Evolutionary conservation across 2,113 vertebrate species (phyloP).

Genomic region (human (Homo sapiens)): DNA sequence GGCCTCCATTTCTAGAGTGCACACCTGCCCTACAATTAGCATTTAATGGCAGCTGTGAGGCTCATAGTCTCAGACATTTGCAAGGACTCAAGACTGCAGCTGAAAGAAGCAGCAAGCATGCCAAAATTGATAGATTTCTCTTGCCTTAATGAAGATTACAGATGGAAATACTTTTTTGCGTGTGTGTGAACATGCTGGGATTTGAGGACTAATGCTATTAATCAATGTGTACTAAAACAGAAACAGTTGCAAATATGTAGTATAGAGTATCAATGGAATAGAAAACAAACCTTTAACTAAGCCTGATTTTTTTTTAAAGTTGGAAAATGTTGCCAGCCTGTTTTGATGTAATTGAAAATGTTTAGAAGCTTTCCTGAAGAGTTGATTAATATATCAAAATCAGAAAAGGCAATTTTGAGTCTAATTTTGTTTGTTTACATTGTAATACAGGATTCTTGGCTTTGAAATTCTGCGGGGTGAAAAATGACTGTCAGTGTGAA

Average conservation of each 20-base stretch:
- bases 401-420: constrained; percentile 56
- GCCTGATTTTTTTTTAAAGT: constrained; percentile 56
- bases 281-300: constrained; percentile 60
- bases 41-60: not conserved
- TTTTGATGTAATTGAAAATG: constrained; percentile 56
- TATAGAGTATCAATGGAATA: constrained; percentile 37
- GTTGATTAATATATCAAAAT: constrained; percentile 72
- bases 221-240: constrained; percentile 71
- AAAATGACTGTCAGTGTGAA: constrained; percentile 83
- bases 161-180: constrained; percentile 44
- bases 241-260: constrained; percentile 70
- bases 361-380: constrained; percentile 67
- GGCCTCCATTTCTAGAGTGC: not conserved
- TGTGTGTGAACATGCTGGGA: constrained; percentile 38
- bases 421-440: constrained; percentile 76
- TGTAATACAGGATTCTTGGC: constrained; percentile 78
- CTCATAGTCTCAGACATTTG: not conserved
- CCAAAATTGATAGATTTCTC: constrained; percentile 48
- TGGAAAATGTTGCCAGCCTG: constrained; percentile 53
- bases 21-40: not conserved
- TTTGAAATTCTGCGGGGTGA: constrained; percentile 81
- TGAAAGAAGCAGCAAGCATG: not conserved
- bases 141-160: constrained; percentile 64
- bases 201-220: constrained; percentile 73
- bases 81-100: not conserved